These are phyloP conservation scores for Catagonus wagneri DNA, from an alignment of 2,113 vertebrate species.

Conservation along the genomic window DNA sequence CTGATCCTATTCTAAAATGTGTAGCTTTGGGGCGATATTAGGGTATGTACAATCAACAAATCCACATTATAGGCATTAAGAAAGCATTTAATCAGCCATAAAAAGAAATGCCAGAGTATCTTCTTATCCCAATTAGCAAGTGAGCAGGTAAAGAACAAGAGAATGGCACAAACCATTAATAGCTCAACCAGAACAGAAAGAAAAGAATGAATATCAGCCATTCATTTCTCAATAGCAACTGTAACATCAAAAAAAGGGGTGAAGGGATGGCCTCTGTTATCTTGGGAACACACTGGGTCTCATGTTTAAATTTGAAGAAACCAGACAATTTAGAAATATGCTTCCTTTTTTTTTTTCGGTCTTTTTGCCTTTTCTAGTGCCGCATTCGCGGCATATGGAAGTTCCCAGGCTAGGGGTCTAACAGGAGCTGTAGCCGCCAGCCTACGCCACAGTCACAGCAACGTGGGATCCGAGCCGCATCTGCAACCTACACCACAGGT, in stretches of 20 bases:
- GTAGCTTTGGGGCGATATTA: background rate
- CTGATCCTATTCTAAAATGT: background rate
- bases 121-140: background rate
- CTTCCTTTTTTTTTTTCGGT: no score
- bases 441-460: no score
- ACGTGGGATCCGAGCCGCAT: no score
- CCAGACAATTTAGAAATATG: background rate
- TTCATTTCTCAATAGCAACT: background rate
- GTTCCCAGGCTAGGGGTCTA: no score
- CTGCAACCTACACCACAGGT: no score
- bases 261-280: background rate
- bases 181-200: background rate
- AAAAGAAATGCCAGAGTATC: constrained; percentile 5
- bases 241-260: background rate
- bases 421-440: no score
- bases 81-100: background rate
- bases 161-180: background rate
- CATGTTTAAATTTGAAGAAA: background rate
- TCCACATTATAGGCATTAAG: background rate
- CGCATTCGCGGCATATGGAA: no score
- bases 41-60: background rate
- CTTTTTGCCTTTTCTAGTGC: no score
- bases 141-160: background rate
- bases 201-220: background rate
- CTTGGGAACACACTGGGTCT: background rate